These are phyloP conservation scores for Sebastes dallii DNA, from an alignment of 2,797 vertebrate genomes.

Conservation along the genomic window DNA sequence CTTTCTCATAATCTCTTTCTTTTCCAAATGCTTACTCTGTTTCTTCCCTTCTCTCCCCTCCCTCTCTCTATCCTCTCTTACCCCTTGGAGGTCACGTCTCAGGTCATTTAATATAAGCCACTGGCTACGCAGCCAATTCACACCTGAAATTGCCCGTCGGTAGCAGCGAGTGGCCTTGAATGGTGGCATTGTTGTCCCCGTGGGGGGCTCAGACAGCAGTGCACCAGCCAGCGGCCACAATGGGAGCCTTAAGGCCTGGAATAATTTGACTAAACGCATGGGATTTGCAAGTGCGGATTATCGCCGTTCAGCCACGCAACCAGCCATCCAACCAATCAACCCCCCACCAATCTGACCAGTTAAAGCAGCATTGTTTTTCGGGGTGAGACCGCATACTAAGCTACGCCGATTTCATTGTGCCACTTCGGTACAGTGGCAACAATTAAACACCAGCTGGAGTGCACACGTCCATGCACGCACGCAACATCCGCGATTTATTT, in stretches of 20 bases:
- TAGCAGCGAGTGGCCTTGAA: slow-evolving; percentile 73
- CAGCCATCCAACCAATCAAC: slow-evolving; percentile 57
- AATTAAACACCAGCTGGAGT: slow-evolving; percentile 26
- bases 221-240: slow-evolving; percentile 71
- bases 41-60: slow-evolving; percentile 20
- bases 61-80: slow-evolving; percentile 28
- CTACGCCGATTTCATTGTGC: neutral
- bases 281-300: slow-evolving; percentile 79
- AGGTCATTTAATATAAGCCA: slow-evolving; percentile 81
- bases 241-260: slow-evolving; percentile 76
- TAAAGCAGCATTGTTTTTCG: slow-evolving; percentile 56
- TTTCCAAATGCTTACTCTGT: slow-evolving; percentile 39
- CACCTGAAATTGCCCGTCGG: slow-evolving; percentile 79
- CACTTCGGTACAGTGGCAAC: slow-evolving; percentile 20
- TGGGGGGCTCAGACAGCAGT: slow-evolving; percentile 77
- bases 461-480: neutral
- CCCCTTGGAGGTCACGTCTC: slow-evolving; percentile 59
- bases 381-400: slow-evolving; percentile 11
- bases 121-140: slow-evolving; percentile 74
- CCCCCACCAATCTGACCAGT: slow-evolving; percentile 53
- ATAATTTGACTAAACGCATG: slow-evolving; percentile 81
- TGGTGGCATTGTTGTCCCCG: slow-evolving; percentile 78
- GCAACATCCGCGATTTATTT: slow-evolving; percentile 17
- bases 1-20: slow-evolving; percentile 40
- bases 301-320: slow-evolving; percentile 71